Conservation (phyloP, 2,888 invertebrate species). For the Latrodectus elegans region DNA sequence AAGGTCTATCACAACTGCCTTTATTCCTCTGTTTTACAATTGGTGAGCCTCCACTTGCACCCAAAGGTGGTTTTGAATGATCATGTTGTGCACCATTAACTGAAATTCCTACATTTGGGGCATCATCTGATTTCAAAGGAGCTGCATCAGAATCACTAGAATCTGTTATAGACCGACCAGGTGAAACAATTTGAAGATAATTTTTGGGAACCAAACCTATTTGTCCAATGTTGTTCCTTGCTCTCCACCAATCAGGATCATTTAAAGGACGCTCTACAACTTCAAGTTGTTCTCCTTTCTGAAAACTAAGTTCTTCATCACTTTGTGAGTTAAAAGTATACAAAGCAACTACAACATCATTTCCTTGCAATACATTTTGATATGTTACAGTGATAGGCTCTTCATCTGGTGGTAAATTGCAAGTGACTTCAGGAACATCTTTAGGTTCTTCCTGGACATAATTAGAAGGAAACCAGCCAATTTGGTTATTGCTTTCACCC, state of each 20-base stretch:
- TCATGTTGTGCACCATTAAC: slow-evolving; percentile 66
- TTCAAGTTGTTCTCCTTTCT: slow-evolving; percentile 96
- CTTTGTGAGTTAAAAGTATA: slow-evolving; percentile 86
- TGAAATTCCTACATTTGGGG: slow-evolving; percentile 32
- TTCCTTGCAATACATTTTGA: slow-evolving; percentile 68
- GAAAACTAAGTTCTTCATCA: slow-evolving; percentile 96
- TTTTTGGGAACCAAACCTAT: slow-evolving; percentile 96
- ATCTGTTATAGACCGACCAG: slow-evolving; percentile 52
- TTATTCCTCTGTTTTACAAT: slow-evolving; percentile 76
- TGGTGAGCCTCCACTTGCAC: slow-evolving; percentile 66
- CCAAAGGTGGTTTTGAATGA: slow-evolving; percentile 50
- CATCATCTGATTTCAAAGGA: slow-evolving; percentile 50
- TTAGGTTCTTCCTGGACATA: slow-evolving; percentile 79
- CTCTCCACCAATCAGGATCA: slow-evolving; percentile 99
- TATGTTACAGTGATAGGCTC: slow-evolving; percentile 65
- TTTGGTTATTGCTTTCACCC: slow-evolving; percentile 79
- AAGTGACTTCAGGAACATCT: slow-evolving; percentile 51
- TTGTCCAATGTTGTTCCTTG: slow-evolving; percentile 92
- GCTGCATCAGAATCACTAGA: slow-evolving; percentile 58
- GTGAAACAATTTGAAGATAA: slow-evolving; percentile 84
- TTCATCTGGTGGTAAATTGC: slow-evolving; percentile 52
- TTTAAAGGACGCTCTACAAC: slow-evolving; percentile 96
- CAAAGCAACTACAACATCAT: slow-evolving; percentile 93
- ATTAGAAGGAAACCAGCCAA: slow-evolving; percentile 98
- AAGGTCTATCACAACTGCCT: slow-evolving; percentile 98